phyloP scores from a whole-genome alignment of 2,113 vertebrate species.

The Ceratotherium simum region DNA sequence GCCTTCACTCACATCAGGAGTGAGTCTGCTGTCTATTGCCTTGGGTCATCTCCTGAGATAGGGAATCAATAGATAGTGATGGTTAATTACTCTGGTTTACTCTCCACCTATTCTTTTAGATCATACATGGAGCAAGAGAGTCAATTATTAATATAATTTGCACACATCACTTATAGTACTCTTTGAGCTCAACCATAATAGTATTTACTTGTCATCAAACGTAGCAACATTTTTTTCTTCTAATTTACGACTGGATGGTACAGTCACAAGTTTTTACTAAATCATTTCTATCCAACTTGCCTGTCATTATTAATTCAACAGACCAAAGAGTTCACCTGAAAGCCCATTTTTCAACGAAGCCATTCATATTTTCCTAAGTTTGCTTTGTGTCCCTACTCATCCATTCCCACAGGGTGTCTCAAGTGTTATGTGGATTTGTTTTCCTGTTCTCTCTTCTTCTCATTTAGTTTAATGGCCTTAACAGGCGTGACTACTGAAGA shows the following conservation, averaged over 20 bases:
- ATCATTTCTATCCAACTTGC: not conserved
- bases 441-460: not conserved
- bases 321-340: not conserved
- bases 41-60: not conserved
- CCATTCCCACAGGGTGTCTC: not conserved
- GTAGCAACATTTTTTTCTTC: not conserved
- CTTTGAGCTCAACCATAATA: not conserved
- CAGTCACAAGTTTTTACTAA: slow-evolving; percentile 24
- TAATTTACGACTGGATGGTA: not conserved
- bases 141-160: slow-evolving; percentile 56
- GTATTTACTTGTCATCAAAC: slow-evolving; percentile 34
- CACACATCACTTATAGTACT: not conserved
- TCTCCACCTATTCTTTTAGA: slow-evolving; percentile 19
- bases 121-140: not conserved
- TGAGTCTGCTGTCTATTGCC: not conserved
- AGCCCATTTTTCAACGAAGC: not conserved
- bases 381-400: not conserved
- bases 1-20: not conserved
- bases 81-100: slow-evolving; percentile 40
- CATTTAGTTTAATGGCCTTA: not conserved
- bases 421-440: not conserved
- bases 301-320: not conserved
- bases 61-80: not conserved
- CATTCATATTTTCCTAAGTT: not conserved
- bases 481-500: not conserved